These are phyloP conservation scores for Pelvicachromis taeniatus DNA, from an alignment of 2,113 vertebrate species.

Conservation along the genomic window DNA sequence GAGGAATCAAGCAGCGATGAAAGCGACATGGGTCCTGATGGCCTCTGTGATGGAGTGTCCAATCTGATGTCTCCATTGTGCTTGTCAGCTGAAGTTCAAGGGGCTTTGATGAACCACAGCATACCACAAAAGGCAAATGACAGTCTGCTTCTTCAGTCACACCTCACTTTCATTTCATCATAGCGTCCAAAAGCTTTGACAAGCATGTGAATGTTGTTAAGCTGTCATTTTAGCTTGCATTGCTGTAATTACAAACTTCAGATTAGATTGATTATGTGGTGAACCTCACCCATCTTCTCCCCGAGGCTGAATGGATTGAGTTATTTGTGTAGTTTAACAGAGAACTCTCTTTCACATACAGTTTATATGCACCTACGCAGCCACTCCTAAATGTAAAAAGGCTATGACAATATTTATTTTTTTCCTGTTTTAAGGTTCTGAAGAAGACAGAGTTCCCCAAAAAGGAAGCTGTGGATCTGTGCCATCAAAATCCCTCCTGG, in stretches of 20 bases:
- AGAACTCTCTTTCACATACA: background rate
- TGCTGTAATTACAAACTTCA: background rate
- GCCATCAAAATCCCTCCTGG: slow-evolving; percentile 79
- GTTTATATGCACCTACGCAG: background rate
- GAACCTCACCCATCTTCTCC: background rate
- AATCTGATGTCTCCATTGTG: slow-evolving; percentile 87
- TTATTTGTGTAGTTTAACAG: background rate
- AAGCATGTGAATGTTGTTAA: background rate
- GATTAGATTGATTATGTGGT: background rate
- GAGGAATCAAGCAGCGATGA: slow-evolving; percentile 94
- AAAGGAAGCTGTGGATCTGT: slow-evolving; percentile 78
- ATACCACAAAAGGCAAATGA: slow-evolving; percentile 86
- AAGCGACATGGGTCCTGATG: slow-evolving; percentile 83
- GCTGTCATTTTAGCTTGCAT: background rate
- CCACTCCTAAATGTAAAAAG: background rate
- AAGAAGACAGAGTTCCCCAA: slow-evolving; percentile 88
- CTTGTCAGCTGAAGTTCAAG: slow-evolving; percentile 87
- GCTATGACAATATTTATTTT: background rate
- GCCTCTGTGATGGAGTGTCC: slow-evolving; percentile 69
- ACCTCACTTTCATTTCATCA: background rate
- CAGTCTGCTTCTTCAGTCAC: background rate
- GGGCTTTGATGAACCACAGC: slow-evolving; percentile 80
- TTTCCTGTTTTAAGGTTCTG: slow-evolving; percentile 76
- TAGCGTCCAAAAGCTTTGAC: background rate
- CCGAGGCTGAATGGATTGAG: background rate